phyloP scores from a whole-genome alignment of 2,888 invertebrate species.

The Ctenicera cuprea region DNA sequence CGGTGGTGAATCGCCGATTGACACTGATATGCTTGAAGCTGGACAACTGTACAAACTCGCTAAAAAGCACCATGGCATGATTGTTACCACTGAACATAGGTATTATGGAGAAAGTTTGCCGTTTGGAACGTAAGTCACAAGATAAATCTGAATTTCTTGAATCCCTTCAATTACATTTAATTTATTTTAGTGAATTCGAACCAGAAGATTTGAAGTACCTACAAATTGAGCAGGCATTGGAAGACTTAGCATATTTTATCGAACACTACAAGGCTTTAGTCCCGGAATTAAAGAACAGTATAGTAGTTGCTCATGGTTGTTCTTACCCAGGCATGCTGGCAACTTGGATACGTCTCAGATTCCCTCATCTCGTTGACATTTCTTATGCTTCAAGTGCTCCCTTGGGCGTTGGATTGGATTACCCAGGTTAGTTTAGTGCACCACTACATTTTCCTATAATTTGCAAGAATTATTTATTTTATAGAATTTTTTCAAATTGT shows the following conservation, averaged over 20 bases:
- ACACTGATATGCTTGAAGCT: constrained; percentile 74
- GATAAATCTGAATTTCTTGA: not conserved
- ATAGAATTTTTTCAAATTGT: constrained; percentile 28
- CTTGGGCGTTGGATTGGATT: constrained; percentile 42
- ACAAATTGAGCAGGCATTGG: constrained; percentile 43
- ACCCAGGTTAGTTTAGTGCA: constrained; percentile 28
- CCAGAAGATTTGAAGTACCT: constrained; percentile 34
- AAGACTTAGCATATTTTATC: constrained; percentile 46
- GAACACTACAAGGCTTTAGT: constrained; percentile 28
- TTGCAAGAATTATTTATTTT: not conserved
- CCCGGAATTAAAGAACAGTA: constrained; percentile 16
- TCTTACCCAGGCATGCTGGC: constrained; percentile 79
- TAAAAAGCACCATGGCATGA: constrained; percentile 75
- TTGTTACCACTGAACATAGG: constrained; percentile 88
- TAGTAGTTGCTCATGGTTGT: constrained; percentile 74
- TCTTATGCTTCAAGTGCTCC: constrained; percentile 79
- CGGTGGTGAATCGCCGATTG: constrained; percentile 86
- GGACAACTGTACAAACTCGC: constrained; percentile 81
- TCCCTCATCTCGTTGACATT: constrained; percentile 77
- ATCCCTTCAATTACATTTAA: too few relatives aligned
- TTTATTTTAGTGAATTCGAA: constrained; percentile 34
- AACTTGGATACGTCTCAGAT: constrained; percentile 76
- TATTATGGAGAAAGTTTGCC: constrained; percentile 87
- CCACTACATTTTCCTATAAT: not conserved
- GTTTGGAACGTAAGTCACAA: constrained; percentile 64